phyloP scores from a whole-genome alignment of 1,140 invertebrate species.

The Lerema accius region DNA sequence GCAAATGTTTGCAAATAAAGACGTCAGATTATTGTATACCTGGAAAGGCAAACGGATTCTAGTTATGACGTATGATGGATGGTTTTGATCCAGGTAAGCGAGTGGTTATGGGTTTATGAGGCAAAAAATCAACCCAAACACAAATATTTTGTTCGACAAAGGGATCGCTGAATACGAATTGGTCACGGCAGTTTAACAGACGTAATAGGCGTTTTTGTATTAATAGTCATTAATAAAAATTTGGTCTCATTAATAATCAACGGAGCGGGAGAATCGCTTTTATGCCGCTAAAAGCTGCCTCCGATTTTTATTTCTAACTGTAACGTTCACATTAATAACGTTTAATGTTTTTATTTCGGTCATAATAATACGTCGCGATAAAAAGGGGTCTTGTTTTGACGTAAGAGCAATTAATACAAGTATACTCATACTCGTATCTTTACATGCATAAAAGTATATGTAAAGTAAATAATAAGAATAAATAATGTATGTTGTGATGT shows the following conservation, averaged over 20 bases:
- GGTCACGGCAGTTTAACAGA: slow-evolving; percentile 77
- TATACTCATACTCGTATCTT: too few relatives aligned
- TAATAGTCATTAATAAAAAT: slow-evolving; percentile 74
- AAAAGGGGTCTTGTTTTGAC: slow-evolving; percentile 48
- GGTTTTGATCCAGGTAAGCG: slow-evolving; percentile 65
- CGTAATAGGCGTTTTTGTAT: slow-evolving; percentile 76
- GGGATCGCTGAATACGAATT: slow-evolving; percentile 65
- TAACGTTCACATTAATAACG: slow-evolving; percentile 63
- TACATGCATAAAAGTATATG: too few relatives aligned
- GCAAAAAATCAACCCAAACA: slow-evolving; percentile 70
- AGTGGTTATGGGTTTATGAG: slow-evolving; percentile 51
- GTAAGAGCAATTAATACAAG: slow-evolving; percentile 47
- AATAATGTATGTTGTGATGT: too few relatives aligned
- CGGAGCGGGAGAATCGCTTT: slow-evolving; percentile 65
- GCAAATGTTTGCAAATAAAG: slow-evolving; percentile 78
- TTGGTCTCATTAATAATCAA: slow-evolving; percentile 76
- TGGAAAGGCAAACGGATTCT: slow-evolving; percentile 63
- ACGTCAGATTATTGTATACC: slow-evolving; percentile 50
- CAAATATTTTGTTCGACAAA: slow-evolving; percentile 78
- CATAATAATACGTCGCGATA: slow-evolving; percentile 46
- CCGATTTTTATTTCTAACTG: slow-evolving; percentile 54
- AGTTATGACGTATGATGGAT: slow-evolving; percentile 75
- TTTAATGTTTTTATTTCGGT: slow-evolving; percentile 60
- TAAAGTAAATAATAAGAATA: slow-evolving; percentile 8
- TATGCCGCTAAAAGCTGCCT: slow-evolving; percentile 46